Evolutionary conservation across 2,888 invertebrate genomes (phyloP).

Genomic region (Agrotis clavis): DNA sequence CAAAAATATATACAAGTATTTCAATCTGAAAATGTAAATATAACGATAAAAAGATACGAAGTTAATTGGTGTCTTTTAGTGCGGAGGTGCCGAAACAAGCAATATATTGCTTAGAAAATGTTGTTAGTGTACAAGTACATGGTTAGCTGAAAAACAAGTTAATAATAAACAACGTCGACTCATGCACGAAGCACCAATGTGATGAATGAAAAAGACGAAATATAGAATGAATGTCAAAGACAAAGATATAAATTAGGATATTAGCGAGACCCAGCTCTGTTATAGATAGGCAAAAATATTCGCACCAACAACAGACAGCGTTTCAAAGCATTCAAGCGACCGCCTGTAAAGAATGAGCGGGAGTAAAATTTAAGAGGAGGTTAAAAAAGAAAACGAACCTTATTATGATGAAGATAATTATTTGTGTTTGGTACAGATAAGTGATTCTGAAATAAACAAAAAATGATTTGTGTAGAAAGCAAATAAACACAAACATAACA

Average conservation of each 20-base stretch:
- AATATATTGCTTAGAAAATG: constrained; percentile 61
- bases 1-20: constrained; percentile 29
- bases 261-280: constrained; percentile 59
- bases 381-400: constrained; percentile 93
- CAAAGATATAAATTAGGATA: constrained; percentile 48
- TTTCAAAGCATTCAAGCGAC: constrained; percentile 83
- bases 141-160: constrained; percentile 54
- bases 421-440: constrained; percentile 96
- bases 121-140: constrained; percentile 42
- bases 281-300: constrained; percentile 59
- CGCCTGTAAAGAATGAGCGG: constrained; percentile 76
- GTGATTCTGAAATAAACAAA: constrained; percentile 96
- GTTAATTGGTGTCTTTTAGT: constrained; percentile 37
- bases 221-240: constrained; percentile 55
- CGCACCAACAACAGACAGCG: constrained; percentile 69
- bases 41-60: constrained; percentile 24
- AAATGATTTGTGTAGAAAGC: constrained; percentile 90
- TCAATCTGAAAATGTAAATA: constrained; percentile 20
- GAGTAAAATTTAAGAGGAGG: constrained; percentile 82
- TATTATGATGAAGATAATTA: constrained; percentile 95
- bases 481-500: constrained; percentile 90
- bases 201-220: constrained; percentile 56
- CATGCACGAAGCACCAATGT: constrained; percentile 73
- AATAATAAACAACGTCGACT: constrained; percentile 57
- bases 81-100: constrained; percentile 57